A percentile compares a stretch with the other conserved stretches of the same genome.
These are phyloP conservation scores for Pseudomugil tenellus DNA, from an alignment of 2,797 vertebrate species.

Conservation along the genomic window DNA sequence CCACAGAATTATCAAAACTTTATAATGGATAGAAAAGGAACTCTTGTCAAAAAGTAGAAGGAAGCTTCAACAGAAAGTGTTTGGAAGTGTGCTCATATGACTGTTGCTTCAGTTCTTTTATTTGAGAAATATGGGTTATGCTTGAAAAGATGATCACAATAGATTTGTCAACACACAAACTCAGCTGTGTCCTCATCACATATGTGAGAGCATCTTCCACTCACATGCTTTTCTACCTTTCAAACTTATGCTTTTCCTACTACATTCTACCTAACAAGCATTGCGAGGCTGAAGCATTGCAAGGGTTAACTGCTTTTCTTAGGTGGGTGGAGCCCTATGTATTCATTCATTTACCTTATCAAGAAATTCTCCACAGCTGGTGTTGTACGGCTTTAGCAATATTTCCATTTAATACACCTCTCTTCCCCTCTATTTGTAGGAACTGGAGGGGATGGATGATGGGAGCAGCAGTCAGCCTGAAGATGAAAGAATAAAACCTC, in stretches of 20 bases:
- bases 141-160: neutral
- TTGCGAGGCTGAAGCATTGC: neutral
- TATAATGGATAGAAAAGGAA: neutral
- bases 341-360: conserved; percentile 58
- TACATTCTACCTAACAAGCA: conserved; percentile 9
- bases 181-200: neutral
- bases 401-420: conserved; percentile 6
- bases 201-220: neutral
- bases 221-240: neutral
- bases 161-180: neutral
- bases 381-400: conserved; percentile 1
- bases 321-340: conserved; percentile 49
- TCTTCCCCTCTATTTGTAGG: conserved; percentile 63
- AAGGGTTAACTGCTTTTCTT: conserved; percentile 48
- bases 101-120: neutral
- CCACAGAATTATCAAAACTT: neutral
- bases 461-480: conserved; percentile 26
- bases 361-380: conserved; percentile 33
- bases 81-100: neutral
- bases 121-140: neutral
- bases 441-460: conserved; percentile 54
- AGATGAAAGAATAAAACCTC: conserved; percentile 30
- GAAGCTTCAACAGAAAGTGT: neutral
- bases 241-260: conserved; percentile 3
- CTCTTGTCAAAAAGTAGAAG: neutral